Percentiles rank a stretch among this genome's conserved stretches.
These are phyloP conservation scores for Spongilla lacustris DNA, from an alignment of 37 sponge, comb jelly and placozoan species.

Conservation along the genomic window DNA sequence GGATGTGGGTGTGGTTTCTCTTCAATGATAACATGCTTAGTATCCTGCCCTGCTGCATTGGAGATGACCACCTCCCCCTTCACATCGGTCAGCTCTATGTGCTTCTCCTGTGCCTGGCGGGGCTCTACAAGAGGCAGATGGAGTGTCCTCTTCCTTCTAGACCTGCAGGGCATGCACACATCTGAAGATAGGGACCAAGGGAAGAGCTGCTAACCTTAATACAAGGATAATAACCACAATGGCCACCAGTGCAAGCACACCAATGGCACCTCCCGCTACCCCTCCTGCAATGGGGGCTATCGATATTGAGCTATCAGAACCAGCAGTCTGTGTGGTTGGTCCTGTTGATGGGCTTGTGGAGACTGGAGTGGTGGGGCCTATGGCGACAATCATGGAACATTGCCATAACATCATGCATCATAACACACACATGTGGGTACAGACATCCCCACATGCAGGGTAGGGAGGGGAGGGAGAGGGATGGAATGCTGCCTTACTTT, in stretches of 20 bases:
- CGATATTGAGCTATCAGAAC: background rate
- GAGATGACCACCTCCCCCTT: background rate
- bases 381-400: background rate
- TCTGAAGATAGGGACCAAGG: background rate
- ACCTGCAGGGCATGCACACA: background rate
- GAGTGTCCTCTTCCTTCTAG: background rate
- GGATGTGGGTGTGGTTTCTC: background rate
- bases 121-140: background rate
- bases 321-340: background rate
- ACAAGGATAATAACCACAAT: background rate
- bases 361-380: background rate
- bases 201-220: background rate
- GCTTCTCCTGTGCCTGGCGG: background rate
- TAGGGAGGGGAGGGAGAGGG: background rate
- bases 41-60: background rate
- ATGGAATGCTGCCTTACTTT: background rate
- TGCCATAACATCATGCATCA: background rate
- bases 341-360: background rate
- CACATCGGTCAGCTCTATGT: background rate
- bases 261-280: background rate
- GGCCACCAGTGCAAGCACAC: background rate
- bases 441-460: background rate
- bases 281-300: background rate
- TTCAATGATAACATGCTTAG: background rate
- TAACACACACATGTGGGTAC: too few relatives aligned